Evolutionary conservation across 2,113 vertebrate genomes (phyloP).

Genomic region (Amia ocellicauda): DNA sequence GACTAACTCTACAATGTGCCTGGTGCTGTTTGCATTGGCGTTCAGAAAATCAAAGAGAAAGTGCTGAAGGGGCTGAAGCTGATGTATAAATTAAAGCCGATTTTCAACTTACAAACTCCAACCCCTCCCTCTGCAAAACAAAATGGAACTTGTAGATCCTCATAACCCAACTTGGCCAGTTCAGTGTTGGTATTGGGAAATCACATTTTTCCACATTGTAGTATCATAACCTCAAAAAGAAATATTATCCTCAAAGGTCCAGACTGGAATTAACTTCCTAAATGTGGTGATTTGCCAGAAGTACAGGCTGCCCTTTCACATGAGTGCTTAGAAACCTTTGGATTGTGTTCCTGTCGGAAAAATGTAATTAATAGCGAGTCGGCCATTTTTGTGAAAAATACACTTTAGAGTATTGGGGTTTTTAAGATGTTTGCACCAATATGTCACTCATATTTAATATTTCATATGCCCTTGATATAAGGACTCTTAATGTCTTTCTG

Average conservation of each 20-base stretch:
- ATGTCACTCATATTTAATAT: no score
- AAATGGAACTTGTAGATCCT: not conserved
- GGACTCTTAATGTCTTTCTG: no score
- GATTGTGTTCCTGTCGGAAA: not conserved
- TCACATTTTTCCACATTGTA: not conserved
- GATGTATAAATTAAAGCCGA: not conserved
- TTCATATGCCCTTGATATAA: no score
- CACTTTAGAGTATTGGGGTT: no score
- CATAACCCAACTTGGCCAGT: not conserved
- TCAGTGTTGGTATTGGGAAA: constrained; percentile 19
- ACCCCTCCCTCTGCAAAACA: not conserved
- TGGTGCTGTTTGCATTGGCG: not conserved
- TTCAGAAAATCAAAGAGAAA: not conserved
- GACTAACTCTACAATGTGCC: not conserved
- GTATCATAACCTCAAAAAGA: constrained; percentile 12
- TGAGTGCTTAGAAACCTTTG: not conserved
- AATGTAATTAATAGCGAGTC: not conserved
- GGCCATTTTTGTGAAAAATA: no score
- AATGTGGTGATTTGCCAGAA: not conserved
- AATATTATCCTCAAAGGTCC: constrained; percentile 11
- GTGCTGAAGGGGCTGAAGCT: not conserved
- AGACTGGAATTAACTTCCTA: constrained; percentile 11
- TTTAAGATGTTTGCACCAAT: no score
- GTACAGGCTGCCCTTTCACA: not conserved
- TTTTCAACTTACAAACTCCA: not conserved